Conservation (phyloP, 2,888 invertebrate species). For the Sthenelais limicola region DNA sequence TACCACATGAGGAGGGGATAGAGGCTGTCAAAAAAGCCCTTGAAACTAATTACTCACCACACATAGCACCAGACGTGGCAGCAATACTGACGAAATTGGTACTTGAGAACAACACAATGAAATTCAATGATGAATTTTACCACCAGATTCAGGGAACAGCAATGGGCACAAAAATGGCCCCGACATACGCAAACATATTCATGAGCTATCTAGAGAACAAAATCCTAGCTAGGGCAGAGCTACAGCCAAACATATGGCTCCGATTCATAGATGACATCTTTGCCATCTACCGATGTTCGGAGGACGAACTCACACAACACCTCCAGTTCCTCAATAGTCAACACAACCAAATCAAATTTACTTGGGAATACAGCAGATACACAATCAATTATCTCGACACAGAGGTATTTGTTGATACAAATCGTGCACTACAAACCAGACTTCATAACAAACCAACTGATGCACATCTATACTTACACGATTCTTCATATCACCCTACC, state of each 20-base stretch:
- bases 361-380: too few relatives aligned
- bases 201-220: constrained; percentile 44
- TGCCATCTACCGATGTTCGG: neutral
- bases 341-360: too few relatives aligned
- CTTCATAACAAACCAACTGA: too few relatives aligned
- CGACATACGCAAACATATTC: constrained; percentile 46
- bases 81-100: neutral
- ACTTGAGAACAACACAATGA: constrained; percentile 42
- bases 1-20: constrained; percentile 1
- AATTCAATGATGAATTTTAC: constrained; percentile 43
- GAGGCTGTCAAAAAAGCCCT: neutral
- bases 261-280: constrained; percentile 13
- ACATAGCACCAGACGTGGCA: neutral
- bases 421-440: too few relatives aligned
- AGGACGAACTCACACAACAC: too few relatives aligned
- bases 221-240: neutral
- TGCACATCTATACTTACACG: too few relatives aligned
- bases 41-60: neutral
- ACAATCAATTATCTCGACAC: too few relatives aligned
- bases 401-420: too few relatives aligned
- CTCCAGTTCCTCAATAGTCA: too few relatives aligned
- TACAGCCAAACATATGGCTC: neutral
- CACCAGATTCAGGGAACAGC: constrained; percentile 46
- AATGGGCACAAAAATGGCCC: constrained; percentile 51
- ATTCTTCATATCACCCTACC: too few relatives aligned